Conservation (phyloP, 2,888 invertebrate genomes). For the Drosophila formosana region DNA sequence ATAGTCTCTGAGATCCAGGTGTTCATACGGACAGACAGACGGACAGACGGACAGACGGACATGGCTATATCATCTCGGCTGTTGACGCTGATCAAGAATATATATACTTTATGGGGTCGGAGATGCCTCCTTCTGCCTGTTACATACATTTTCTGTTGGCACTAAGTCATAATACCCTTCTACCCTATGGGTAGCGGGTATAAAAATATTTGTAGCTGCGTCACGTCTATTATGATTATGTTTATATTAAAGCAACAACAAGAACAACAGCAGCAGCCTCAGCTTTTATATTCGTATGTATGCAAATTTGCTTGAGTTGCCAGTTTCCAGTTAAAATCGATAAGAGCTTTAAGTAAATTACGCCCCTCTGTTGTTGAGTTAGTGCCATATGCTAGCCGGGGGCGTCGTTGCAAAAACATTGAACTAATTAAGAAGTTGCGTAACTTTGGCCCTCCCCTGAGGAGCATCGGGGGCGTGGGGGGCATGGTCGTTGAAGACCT, state of each 20-base stretch:
- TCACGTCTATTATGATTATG: conserved; percentile 49
- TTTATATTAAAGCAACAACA: conserved; percentile 21
- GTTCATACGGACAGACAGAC: too few relatives aligned
- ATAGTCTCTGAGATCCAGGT: too few relatives aligned
- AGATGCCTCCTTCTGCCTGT: too few relatives aligned
- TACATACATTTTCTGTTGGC: too few relatives aligned
- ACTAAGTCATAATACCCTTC: too few relatives aligned
- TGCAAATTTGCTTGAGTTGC: conserved; percentile 42
- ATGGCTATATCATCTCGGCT: too few relatives aligned
- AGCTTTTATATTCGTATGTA: conserved; percentile 10
- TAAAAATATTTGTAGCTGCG: conserved; percentile 23
- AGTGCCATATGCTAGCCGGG: conserved; percentile 3
- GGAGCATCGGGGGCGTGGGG: not conserved
- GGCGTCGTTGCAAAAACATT: conserved; percentile 50
- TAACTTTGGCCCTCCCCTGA: conserved; percentile 42
- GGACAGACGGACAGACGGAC: too few relatives aligned
- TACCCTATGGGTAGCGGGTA: too few relatives aligned
- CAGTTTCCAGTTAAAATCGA: conserved; percentile 39
- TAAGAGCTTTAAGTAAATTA: conserved; percentile 27
- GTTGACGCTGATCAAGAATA: too few relatives aligned
- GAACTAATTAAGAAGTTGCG: conserved; percentile 68
- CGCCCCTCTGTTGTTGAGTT: conserved; percentile 13
- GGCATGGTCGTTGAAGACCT: conserved; percentile 4
- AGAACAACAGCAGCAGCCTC: not conserved
- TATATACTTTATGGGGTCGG: too few relatives aligned